Base-by-base conservation (phyloP, 2,113 vertebrate species). In the Psephotus haematonotus region DNA sequence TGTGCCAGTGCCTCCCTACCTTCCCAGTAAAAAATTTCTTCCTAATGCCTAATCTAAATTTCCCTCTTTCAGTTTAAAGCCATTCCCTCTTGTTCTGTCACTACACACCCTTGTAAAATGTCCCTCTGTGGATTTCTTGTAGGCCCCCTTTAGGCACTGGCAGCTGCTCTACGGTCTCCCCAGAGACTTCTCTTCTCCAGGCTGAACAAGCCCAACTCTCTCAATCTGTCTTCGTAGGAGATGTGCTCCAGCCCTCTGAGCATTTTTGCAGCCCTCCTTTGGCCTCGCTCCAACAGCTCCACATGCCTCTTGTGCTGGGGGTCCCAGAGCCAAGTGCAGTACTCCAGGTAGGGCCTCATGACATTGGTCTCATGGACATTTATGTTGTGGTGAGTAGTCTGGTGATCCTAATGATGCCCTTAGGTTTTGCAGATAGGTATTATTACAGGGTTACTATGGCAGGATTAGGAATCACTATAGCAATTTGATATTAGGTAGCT, bases 391-490 rank as follows among this genome's bases (percentile, higher is more conserved):
- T 11, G 27, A 77, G 18, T 3, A 28, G 17, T 31, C 9, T n/a
- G 18, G 9, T 22, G 28, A 57, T 5, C 9, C 9, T 7, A 7
- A 62, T 6, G 31, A 29, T 11, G 10, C 8, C 20, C 29, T 4
- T 47, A n/a, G 5, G 17, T 43, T 33, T n/a, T 28, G 18, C 17
- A 64, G 9, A 6, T 17, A 17, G 17, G 14, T 47, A 15, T 14
- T 43, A 11, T 17, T 41, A 28, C 2, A 33, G 11, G 5, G 10
- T 18, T 17, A 52, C 18, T 18, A 11, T 0, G 2, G 4, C 13
- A 57, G 10, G 6, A 8, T 5, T 3, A 31, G 20, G 11, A 13
- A 10, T 6, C 41, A 20, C 10, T 22, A 13, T 2, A 64, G 13
- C 13, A 29, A 39, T 33, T 78, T 35, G 19, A 6, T 37, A 29